Percentiles rank a stretch among this genome's conserved stretches.
Conservation (phyloP, 2,797 vertebrate species). For the Muscicapa striata region DNA sequence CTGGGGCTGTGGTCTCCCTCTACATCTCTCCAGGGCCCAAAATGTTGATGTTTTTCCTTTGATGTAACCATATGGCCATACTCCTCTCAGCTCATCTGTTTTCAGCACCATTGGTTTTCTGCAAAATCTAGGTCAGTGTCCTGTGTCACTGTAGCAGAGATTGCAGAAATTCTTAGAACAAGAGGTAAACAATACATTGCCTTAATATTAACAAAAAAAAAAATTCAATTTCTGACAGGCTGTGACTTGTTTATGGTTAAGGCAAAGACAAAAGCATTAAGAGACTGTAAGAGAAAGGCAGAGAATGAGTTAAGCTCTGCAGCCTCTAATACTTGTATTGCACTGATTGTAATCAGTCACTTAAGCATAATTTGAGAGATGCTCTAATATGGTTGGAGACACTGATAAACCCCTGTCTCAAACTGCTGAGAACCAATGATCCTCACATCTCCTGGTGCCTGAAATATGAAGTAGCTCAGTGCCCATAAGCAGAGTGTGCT, state of each 20-base stretch:
- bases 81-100: not conserved
- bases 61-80: not conserved
- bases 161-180: not conserved
- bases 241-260: not conserved
- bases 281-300: not conserved
- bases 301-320: not conserved
- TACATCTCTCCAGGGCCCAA: not conserved
- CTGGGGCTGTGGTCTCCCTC: not conserved
- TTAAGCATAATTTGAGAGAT: slow-evolving; percentile 17
- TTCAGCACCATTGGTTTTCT: not conserved
- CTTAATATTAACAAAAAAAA: not conserved
- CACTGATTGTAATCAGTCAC: not conserved
- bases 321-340: not conserved
- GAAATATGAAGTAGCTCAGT: not conserved
- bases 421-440: not conserved
- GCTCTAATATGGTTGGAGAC: not conserved
- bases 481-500: not conserved
- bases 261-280: not conserved
- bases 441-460: not conserved
- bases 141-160: not conserved
- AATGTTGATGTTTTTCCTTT: not conserved
- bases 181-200: not conserved
- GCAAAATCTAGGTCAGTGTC: not conserved
- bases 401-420: not conserved
- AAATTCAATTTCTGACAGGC: not conserved